Base-by-base conservation (phyloP, 2,888 invertebrate species). In the Sinotaia quadrata region DNA sequence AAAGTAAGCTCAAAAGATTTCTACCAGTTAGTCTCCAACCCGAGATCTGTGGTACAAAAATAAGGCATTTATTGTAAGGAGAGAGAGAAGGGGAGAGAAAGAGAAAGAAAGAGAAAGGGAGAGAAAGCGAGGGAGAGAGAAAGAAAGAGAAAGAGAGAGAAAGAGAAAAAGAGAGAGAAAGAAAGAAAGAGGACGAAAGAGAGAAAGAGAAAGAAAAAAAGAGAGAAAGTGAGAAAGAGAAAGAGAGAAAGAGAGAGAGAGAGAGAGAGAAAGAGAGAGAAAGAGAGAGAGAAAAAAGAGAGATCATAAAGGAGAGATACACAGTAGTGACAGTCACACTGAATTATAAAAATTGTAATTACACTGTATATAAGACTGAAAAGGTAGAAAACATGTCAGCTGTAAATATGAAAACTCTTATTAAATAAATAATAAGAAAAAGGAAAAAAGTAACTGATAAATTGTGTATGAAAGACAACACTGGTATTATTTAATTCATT, bases 191-290 rank as follows among this genome's bases (percentile, higher is more conserved):
- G 7, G 8, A 47, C 1, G 4, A 47, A 2, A 47, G 4, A 7
- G 24, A 4, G 4, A 18, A 15, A 15, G 41, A 18, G 41, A 41
- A 41, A n/a, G 41, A 41, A 41, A 41, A 12, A 41, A 8, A 41
- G 41, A 41, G 41, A 18, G 41, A 41, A 18, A 18, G 41, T 41
- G 18, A 41, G 41, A 41, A 18, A 41, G 18, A 41, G 47, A 47
- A 5, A 15, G 15, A 47, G 10, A 15, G 47, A 47, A 5, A 47
- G 15, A 10, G n/a, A 15, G 47, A 15, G n/a, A 47, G 15, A 47
- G n/a, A 47, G 47, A 47, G n/a, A 47, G 47, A 47, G n/a, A 47
- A 24, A 47, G n/a, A 47, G 47, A 5, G n/a, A 47, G 47, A 47
- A 18, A 10, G 15, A 47, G n/a, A 10, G 47, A 47, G n/a, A 15